Base-by-base conservation (phyloP, 2,113 vertebrate genomes). In the Ciconia boyciana region DNA sequence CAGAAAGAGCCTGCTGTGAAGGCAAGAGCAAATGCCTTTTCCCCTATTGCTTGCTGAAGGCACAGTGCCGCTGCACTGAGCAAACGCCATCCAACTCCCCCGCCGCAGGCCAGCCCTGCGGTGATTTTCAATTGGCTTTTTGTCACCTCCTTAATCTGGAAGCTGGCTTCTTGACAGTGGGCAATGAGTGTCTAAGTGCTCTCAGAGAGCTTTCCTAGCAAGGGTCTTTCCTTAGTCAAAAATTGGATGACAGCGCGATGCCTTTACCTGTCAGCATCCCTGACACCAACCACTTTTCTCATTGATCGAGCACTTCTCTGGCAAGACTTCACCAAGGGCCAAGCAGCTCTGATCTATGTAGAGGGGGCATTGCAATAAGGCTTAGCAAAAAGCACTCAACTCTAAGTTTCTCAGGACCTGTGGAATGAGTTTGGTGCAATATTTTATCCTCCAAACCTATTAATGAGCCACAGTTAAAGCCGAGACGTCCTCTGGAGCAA, bases 141-240 rank as follows among this genome's bases (percentile, higher is more conserved):
- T 92, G 19, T 94, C 80, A 74, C 34, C 68, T 69, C 11, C 76
- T 84, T 94, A 74, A 96, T 83, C 87, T 54, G 61, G 68, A 49
- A 85, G 39, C 19, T 22, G 22, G 18, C 57, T 89, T 89, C 66
- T 91, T 87, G 75, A 87, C 75, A 83, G 72, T 41, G 17, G 24
- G 49, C 60, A 15, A 3, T 52, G 55, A 96, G 25, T 17, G 6
- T 55, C 22, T 78, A 79, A 91, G 78, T 71, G 58, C 17, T 49
- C 64, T n/a, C 54, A 55, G 58, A 72, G 20, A 95, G 46, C 46
- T 94, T 55, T 94, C 51, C n/a, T 75, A 84, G 89, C 41, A 26
- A 70, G 34, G 49, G 17, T 68, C 49, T 90, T 93, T 71, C 89
- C 89, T 58, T 48, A 83, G 61, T 89, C 66, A 97, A 96, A 97